These are phyloP conservation scores for Pseudonaja textilis DNA, from an alignment of 2,113 vertebrate genomes.

Conservation along the genomic window DNA sequence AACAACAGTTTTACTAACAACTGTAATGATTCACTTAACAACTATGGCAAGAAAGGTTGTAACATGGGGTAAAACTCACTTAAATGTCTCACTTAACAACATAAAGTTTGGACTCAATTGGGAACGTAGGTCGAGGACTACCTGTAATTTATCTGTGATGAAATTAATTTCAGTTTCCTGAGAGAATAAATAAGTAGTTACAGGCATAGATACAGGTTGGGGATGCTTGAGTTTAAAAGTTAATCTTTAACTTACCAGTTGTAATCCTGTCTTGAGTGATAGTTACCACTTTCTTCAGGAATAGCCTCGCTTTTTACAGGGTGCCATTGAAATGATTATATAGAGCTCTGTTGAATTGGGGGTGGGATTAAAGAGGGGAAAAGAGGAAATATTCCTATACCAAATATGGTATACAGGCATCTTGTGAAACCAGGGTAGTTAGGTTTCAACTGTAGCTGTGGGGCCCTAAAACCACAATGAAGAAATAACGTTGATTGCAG, in stretches of 20 bases:
- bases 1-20: background rate
- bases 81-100: background rate
- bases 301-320: background rate
- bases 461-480: background rate
- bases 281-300: background rate
- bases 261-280: background rate
- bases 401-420: background rate
- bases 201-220: background rate
- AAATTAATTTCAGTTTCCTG: background rate
- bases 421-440: background rate
- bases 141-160: background rate
- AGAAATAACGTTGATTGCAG: background rate
- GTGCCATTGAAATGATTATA: background rate
- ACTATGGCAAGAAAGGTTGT: background rate
- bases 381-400: background rate
- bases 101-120: background rate
- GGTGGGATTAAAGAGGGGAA: background rate
- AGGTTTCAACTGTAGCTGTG: background rate
- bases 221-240: background rate
- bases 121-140: rapidly evolving
- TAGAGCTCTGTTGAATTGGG: background rate
- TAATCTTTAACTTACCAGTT: background rate
- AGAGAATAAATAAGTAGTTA: background rate
- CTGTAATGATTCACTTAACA: background rate
- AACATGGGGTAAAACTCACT: background rate